Conservation (phyloP, 53 echinoderm and acorn worm genomes). For the Paracentrotus lividus region DNA sequence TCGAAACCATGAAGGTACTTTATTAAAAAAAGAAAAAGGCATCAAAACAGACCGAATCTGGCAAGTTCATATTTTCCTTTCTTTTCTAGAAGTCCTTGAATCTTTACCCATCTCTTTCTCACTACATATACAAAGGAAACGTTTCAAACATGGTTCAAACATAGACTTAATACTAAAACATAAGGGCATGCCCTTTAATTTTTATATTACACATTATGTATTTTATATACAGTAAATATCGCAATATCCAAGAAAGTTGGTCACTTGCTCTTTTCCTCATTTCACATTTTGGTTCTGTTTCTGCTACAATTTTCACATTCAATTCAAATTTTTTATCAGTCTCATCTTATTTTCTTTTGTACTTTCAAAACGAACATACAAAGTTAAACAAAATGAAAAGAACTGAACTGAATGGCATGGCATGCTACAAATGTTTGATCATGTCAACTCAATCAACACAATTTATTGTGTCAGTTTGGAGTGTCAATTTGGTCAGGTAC, state of each 20-base stretch:
- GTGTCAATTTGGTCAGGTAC: conserved; percentile 2
- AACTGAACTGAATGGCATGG: neutral
- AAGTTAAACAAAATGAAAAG: neutral
- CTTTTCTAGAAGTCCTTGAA: no score
- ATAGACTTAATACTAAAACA: no score
- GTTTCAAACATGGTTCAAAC: no score
- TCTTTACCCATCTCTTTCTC: neutral
- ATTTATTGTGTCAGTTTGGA: neutral
- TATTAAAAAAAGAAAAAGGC: no score
- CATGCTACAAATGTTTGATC: neutral
- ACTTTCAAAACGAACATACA: neutral
- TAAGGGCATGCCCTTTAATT: no score
- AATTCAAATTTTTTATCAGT: neutral
- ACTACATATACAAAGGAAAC: no score
- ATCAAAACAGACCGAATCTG: no score
- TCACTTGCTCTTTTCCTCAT: neutral
- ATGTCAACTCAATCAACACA: conserved; percentile 32
- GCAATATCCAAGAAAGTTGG: no score
- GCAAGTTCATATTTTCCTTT: no score
- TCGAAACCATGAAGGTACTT: no score
- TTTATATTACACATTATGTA: no score
- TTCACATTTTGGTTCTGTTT: neutral
- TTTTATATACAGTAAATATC: no score
- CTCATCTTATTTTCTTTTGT: neutral
- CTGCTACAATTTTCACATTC: neutral